phyloP scores from a whole-genome alignment of 2,113 vertebrate genomes.

The Romanogobio albipinnatus region DNA sequence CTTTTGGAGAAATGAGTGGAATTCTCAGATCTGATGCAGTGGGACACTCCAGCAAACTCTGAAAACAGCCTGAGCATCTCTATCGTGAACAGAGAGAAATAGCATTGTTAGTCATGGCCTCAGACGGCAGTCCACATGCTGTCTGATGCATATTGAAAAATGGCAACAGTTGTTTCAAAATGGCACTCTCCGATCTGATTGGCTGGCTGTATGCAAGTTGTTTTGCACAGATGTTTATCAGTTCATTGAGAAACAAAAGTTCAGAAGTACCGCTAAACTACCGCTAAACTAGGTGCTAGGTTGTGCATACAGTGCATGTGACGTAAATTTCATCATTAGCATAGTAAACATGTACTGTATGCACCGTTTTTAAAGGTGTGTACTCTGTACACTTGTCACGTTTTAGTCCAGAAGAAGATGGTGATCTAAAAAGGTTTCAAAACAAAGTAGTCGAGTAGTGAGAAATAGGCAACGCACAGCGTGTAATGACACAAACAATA shows the following conservation, averaged over 20 bases:
- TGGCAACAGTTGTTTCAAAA: neutral
- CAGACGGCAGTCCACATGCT: neutral
- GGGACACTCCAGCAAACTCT: constrained; percentile 34
- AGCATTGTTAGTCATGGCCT: constrained; percentile 2
- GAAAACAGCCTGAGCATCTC: neutral
- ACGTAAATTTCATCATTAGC: too few species aligned
- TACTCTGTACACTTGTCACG: too few species aligned
- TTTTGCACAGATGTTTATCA: neutral
- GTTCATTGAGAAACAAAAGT: neutral
- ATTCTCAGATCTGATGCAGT: constrained; percentile 26
- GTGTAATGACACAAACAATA: too few species aligned
- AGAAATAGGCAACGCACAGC: too few species aligned
- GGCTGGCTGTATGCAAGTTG: neutral
- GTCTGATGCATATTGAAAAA: constrained; percentile 21
- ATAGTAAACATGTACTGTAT: too few species aligned
- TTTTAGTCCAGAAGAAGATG: too few species aligned
- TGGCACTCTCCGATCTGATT: neutral
- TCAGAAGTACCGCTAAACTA: too few species aligned
- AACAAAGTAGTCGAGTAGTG: too few species aligned
- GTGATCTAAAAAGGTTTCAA: too few species aligned
- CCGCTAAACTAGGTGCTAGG: too few species aligned
- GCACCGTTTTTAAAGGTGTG: too few species aligned
- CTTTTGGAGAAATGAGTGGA: constrained; percentile 18
- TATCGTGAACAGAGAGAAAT: neutral
- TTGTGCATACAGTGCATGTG: too few species aligned